Evolutionary conservation across 2,113 vertebrate genomes (phyloP).

Genomic region (Tonatia bakeri): DNA sequence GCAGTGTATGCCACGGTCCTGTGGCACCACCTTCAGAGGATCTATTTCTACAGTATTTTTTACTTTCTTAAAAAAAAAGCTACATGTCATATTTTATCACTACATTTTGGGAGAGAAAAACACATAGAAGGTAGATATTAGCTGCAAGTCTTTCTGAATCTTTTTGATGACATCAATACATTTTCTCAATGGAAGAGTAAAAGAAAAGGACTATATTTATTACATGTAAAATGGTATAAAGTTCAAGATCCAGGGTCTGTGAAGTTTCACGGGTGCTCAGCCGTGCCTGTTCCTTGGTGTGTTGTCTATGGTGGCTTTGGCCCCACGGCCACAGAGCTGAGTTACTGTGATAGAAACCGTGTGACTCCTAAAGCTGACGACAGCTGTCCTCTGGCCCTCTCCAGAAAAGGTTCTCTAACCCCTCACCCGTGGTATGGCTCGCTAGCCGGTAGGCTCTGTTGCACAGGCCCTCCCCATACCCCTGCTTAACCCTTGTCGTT

Average conservation of each 20-base stretch:
- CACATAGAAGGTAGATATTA: background rate
- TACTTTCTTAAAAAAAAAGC: background rate
- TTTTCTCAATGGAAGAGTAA: background rate
- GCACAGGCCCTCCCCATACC: too few relatives aligned
- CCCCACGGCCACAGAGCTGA: background rate
- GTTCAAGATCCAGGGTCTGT: background rate
- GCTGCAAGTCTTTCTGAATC: background rate
- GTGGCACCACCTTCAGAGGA: background rate
- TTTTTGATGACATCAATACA: background rate
- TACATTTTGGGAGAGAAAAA: background rate
- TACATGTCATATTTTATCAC: background rate
- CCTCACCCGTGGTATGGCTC: background rate
- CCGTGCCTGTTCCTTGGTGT: accelerated
- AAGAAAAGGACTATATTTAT: background rate
- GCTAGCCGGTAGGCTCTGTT: background rate
- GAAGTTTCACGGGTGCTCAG: background rate
- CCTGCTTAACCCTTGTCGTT: background rate
- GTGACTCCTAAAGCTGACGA: background rate
- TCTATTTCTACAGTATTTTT: background rate
- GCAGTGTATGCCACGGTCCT: background rate
- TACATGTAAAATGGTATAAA: background rate
- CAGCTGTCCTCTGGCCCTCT: background rate
- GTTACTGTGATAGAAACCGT: background rate
- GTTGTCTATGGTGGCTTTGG: background rate
- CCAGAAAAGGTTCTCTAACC: background rate